These are phyloP conservation scores for Gallinago undulata DNA, from an alignment of 2,113 vertebrate species.

Conservation along the genomic window DNA sequence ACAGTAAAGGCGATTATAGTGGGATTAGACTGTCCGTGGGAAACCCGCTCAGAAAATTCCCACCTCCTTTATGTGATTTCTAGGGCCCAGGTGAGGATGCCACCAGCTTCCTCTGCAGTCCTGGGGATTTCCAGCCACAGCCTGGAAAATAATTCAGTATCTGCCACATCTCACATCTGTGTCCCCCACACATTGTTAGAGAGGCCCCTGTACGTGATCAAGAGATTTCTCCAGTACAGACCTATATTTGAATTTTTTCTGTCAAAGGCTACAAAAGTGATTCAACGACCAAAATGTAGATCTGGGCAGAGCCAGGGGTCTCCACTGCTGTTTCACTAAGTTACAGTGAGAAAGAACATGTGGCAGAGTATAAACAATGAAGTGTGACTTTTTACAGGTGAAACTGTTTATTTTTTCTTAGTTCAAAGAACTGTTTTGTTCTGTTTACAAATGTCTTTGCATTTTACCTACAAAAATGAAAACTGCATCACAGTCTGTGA, in stretches of 20 bases:
- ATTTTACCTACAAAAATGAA: not conserved
- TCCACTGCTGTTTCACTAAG: not conserved
- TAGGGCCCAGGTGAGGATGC: not conserved
- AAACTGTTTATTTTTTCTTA: not conserved
- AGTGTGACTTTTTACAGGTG: not conserved
- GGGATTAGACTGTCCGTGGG: not conserved
- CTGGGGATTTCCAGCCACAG: not conserved
- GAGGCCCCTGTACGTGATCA: not conserved
- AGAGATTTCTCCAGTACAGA: not conserved
- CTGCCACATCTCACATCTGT: not conserved
- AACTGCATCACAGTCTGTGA: not conserved
- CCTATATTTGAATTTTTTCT: not conserved
- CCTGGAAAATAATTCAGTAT: not conserved
- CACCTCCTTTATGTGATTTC: not conserved
- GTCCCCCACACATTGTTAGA: not conserved
- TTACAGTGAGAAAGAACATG: not conserved
- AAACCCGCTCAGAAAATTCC: not conserved
- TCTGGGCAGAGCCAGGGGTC: not conserved
- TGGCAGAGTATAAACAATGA: not conserved
- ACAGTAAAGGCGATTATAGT: not conserved
- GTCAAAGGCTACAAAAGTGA: not conserved
- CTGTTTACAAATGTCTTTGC: not conserved
- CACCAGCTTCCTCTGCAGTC: not conserved
- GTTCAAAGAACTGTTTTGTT: not conserved
- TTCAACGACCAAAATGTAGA: not conserved